Base-by-base conservation (phyloP, 2,888 invertebrate genomes). In the Heteromurus nitidus region DNA sequence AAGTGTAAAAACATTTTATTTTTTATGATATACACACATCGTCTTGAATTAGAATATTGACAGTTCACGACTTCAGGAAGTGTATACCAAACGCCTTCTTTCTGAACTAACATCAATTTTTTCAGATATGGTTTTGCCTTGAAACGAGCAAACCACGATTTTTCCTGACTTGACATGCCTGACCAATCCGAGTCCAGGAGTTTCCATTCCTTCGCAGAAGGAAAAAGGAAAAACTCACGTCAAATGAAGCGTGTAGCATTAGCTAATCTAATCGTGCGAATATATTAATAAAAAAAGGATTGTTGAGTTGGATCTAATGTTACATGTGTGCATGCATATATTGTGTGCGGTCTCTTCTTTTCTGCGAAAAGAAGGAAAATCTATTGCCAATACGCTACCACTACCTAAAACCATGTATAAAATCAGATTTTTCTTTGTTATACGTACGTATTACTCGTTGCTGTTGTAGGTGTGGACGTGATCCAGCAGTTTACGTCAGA, bases 391-490 rank as follows among this genome's bases (percentile, higher is more conserved):
- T 67, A 50, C 50, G 50, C 50, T 20, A 18, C n/a, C 44, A 50
- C 11, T 16, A 11, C 13, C 20, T 3, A 47, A 47, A 16, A 47
- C n/a, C 47, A 47, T n/a, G 3, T 3, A 28, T 47, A 26, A 16
- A 67, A 47, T 20, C 2, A 47, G 18, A 18, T 50, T 50, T 20
- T 2, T 50, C 20, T 3, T 16, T 20, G 50, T 2, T 18, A 44
- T 13, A 9, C 53, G 3, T 22, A 18, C 50, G 50, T n/a, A 58
- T n/a, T 18, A 50, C n/a, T 50, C n/a, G n/a, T 13, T 50, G 50
- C 50, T 50, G 13, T n/a, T 50, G 2, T 2, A 75, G 67, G 75
- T 75, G 75, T 68, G 75, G 76, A 76, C 76, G 76, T 76, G 76
- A 76, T 75, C 44, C 58, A 67, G 53, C 68, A 65, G 76, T 68